Percentiles rank a stretch among this genome's conserved stretches.
These are phyloP conservation scores for Aethes cnicana DNA, from an alignment of 2,888 invertebrate genomes.

Conservation along the genomic window DNA sequence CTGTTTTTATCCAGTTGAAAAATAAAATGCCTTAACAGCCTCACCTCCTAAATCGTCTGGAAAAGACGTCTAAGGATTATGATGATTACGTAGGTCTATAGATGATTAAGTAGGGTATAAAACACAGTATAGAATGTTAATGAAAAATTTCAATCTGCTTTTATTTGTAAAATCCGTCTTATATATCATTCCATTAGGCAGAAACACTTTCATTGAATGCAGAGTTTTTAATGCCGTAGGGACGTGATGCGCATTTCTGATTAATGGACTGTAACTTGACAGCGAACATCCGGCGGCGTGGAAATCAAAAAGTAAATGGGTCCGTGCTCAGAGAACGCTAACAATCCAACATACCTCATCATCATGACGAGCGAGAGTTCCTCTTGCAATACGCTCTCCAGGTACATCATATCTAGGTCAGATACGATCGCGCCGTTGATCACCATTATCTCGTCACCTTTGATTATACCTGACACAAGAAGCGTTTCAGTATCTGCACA, in stretches of 20 bases:
- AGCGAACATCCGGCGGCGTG: slow-evolving; percentile 18
- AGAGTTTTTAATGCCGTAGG: slow-evolving; percentile 9
- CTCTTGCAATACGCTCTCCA: slow-evolving; percentile 97
- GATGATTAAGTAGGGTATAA: too few relatives aligned
- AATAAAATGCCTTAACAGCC: slow-evolving; percentile 21
- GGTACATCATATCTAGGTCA: slow-evolving; percentile 99
- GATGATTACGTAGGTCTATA: too few relatives aligned
- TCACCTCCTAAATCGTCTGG: too few relatives aligned
- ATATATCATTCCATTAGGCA: slow-evolving; percentile 11
- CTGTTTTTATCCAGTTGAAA: slow-evolving; percentile 17
- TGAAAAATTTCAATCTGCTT: neutral
- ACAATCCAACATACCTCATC: slow-evolving; percentile 88
- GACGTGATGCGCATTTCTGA: slow-evolving; percentile 23
- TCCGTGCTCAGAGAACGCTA: slow-evolving; percentile 5
- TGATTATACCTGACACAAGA: slow-evolving; percentile 91
- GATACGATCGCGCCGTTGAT: slow-evolving; percentile 99
- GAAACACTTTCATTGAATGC: slow-evolving; percentile 14
- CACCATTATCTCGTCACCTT: slow-evolving; percentile 99
- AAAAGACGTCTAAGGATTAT: too few relatives aligned
- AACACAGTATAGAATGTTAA: too few relatives aligned
- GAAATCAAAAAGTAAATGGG: slow-evolving; percentile 28
- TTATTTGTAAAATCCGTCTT: slow-evolving; percentile 5
- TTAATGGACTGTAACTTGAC: slow-evolving; percentile 29
- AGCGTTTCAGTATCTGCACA: slow-evolving; percentile 52
- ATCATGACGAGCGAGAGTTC: slow-evolving; percentile 97